Conservation (phyloP, 2,113 vertebrate species). For the Microtus richardsoni region DNA sequence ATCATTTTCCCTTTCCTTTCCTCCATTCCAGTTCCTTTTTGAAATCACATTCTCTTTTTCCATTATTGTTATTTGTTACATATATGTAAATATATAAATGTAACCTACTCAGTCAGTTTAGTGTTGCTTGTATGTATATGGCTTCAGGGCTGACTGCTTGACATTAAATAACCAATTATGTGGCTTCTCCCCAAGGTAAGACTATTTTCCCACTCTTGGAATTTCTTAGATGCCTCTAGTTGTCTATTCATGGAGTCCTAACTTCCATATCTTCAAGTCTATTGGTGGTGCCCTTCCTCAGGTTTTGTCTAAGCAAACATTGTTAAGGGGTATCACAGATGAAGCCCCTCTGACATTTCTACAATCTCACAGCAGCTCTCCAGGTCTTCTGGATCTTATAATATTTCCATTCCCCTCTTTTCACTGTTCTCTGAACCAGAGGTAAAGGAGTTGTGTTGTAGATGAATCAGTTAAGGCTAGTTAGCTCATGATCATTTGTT, state of each 20-base stretch:
- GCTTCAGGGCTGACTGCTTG: neutral
- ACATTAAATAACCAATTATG: neutral
- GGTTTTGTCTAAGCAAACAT: neutral
- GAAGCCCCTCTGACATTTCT: neutral
- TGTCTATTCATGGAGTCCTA: neutral
- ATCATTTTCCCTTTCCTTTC: neutral
- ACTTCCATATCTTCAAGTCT: neutral
- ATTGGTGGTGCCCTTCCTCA: neutral
- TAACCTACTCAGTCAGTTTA: neutral
- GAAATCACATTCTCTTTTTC: neutral
- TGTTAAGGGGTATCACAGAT: neutral
- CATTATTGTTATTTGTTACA: neutral
- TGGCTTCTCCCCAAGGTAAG: neutral
- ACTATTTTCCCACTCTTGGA: neutral
- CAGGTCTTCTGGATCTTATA: neutral
- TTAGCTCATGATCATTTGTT: neutral
- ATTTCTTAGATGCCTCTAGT: neutral
- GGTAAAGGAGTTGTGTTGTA: neutral
- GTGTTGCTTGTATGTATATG: neutral
- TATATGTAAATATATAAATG: neutral
- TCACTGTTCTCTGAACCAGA: neutral
- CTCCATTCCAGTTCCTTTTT: neutral
- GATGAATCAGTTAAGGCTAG: neutral
- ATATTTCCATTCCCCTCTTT: neutral
- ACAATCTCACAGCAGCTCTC: neutral